A percentile compares a stretch with the other conserved stretches of the same genome.
These are phyloP conservation scores for Rhadina sibilatrix DNA, from an alignment of 2,113 vertebrate genomes.

Conservation along the genomic window DNA sequence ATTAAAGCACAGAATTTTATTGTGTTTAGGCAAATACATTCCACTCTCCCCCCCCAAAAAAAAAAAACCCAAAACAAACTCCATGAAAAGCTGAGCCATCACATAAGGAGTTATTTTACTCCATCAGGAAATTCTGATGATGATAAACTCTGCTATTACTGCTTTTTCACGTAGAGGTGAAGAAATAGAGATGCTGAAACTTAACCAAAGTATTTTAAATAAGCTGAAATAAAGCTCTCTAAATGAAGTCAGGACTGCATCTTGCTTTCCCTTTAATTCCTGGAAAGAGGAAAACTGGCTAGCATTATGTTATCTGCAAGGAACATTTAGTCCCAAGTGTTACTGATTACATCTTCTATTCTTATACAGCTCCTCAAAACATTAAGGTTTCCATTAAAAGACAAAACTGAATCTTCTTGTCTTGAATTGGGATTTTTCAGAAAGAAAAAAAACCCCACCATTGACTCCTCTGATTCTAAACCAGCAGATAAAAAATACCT, in stretches of 20 bases:
- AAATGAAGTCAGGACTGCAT: background rate
- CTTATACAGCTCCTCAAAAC: background rate
- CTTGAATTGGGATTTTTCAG: background rate
- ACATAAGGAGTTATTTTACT: background rate
- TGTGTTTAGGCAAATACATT: background rate
- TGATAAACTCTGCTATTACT: background rate
- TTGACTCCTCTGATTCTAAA: background rate
- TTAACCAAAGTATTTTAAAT: background rate
- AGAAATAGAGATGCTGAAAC: background rate
- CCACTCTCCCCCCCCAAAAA: background rate
- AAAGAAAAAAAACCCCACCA: fast-evolving
- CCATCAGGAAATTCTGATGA: background rate
- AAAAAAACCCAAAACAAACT: background rate
- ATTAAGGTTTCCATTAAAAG: background rate
- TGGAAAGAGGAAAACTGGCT: background rate
- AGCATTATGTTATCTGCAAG: background rate
- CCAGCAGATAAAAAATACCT: background rate
- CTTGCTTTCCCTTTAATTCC: background rate
- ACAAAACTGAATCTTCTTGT: background rate
- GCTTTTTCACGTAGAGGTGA: background rate
- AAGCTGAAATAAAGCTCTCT: background rate
- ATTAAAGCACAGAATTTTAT: background rate
- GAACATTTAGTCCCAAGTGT: background rate
- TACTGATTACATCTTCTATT: background rate
- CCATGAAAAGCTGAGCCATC: background rate